Evolutionary conservation across 2,797 vertebrate species (phyloP).

Genomic region (Cuniculus paca): DNA sequence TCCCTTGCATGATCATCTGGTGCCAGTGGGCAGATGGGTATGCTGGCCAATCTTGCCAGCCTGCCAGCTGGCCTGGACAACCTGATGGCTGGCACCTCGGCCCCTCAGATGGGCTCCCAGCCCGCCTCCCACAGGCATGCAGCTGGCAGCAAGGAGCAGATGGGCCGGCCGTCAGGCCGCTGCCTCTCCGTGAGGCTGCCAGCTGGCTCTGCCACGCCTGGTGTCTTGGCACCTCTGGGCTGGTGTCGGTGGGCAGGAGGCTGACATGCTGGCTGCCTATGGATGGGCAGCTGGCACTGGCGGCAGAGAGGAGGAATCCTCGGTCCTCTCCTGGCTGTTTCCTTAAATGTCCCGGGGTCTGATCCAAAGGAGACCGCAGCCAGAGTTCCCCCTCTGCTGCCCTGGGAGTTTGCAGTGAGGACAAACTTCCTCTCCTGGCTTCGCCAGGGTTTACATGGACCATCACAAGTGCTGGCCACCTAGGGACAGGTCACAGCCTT

Average conservation of each 20-base stretch:
- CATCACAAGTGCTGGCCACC: not conserved
- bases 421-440: fast-evolving
- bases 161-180: slow-evolving; percentile 59
- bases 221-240: slow-evolving; percentile 82
- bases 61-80: slow-evolving; percentile 72
- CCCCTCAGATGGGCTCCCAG: slow-evolving; percentile 38
- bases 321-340: not conserved
- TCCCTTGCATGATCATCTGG: slow-evolving; percentile 14
- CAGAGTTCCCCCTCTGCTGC: not conserved
- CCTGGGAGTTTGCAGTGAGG: no score
- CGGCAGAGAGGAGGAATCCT: not conserved
- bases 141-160: slow-evolving; percentile 81
- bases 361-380: not conserved
- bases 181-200: slow-evolving; percentile 52
- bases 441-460: fast-evolving
- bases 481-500: fast-evolving
- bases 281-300: slow-evolving; percentile 74
- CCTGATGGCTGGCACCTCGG: slow-evolving; percentile 73
- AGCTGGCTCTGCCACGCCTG: slow-evolving; percentile 79
- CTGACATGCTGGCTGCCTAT: slow-evolving; percentile 69
- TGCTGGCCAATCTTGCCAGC: slow-evolving; percentile 64
- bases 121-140: slow-evolving; percentile 70
- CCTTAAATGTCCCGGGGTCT: not conserved
- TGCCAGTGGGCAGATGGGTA: not conserved
- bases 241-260: slow-evolving; percentile 52